phyloP scores from a whole-genome alignment of 2,113 vertebrate species.

The Barbus barbus region DNA sequence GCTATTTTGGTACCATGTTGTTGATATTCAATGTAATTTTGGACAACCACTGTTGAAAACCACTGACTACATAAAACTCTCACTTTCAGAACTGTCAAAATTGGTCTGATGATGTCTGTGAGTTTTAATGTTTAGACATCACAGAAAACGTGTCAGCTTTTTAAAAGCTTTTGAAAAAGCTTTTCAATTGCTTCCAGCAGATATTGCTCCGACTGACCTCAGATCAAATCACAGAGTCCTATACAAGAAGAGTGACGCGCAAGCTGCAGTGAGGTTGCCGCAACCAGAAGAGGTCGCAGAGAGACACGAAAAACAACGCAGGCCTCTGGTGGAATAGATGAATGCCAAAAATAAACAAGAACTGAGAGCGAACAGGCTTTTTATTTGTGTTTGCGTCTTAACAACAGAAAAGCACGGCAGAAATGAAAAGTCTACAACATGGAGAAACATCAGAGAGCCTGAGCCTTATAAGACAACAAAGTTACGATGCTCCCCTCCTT shows the following conservation, averaged over 20 bases:
- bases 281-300: slow-evolving; percentile 25
- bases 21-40: not conserved
- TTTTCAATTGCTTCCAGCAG: not conserved
- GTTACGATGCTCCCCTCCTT: slow-evolving; percentile 39
- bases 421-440: slow-evolving; percentile 46
- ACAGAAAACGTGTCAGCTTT: too few species aligned
- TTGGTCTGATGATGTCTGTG: not conserved
- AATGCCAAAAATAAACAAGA: slow-evolving; percentile 46
- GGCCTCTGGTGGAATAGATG: slow-evolving; percentile 36
- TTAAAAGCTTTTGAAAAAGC: not conserved
- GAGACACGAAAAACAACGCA: not conserved
- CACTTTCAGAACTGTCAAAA: not conserved
- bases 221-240: not conserved
- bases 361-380: slow-evolving; percentile 43
- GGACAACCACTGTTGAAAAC: not conserved
- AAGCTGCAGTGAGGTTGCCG: not conserved
- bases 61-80: not conserved
- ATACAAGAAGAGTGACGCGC: slow-evolving; percentile 7
- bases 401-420: slow-evolving; percentile 41
- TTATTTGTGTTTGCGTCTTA: slow-evolving; percentile 49
- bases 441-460: slow-evolving; percentile 38
- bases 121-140: not conserved
- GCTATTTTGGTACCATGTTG: too few species aligned
- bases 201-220: slow-evolving; percentile 15
- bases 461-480: slow-evolving; percentile 50